Conservation (phyloP, 2,113 vertebrate species). For the Sclerurus mexicanus region DNA sequence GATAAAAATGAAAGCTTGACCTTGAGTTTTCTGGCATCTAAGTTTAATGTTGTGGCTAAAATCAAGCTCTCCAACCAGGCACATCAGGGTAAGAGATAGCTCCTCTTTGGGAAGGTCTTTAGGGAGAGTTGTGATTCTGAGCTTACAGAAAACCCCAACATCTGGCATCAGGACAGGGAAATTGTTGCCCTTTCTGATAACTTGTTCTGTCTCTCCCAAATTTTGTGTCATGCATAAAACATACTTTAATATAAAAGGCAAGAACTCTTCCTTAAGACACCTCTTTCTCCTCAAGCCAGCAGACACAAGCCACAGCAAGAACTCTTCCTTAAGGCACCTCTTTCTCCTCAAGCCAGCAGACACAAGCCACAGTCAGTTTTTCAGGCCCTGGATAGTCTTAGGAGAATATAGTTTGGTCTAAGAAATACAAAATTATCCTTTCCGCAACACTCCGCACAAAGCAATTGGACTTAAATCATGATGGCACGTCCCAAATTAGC, state of each 20-base stretch:
- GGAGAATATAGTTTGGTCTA: not conserved
- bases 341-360: not conserved
- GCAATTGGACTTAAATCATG: not conserved
- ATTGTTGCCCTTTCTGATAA: not conserved
- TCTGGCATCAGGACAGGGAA: not conserved
- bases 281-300: not conserved
- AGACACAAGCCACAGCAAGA: not conserved
- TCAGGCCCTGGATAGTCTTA: not conserved
- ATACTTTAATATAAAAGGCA: not conserved
- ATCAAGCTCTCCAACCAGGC: not conserved
- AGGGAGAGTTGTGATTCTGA: not conserved
- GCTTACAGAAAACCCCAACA: not conserved
- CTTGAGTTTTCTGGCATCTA: not conserved
- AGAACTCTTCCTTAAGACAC: not conserved
- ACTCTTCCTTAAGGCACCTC: not conserved
- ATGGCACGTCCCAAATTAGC: not conserved
- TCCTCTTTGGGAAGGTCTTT: not conserved
- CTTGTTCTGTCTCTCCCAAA: not conserved
- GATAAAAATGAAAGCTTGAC: conserved; percentile 32
- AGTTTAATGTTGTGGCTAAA: conserved; percentile 25
- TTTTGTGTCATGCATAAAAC: not conserved
- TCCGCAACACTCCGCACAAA: not conserved
- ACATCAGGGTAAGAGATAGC: not conserved
- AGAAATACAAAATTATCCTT: not conserved
- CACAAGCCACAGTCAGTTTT: not conserved